phyloP scores from a whole-genome alignment of 2,888 invertebrate genomes.

The Thera britannica region DNA sequence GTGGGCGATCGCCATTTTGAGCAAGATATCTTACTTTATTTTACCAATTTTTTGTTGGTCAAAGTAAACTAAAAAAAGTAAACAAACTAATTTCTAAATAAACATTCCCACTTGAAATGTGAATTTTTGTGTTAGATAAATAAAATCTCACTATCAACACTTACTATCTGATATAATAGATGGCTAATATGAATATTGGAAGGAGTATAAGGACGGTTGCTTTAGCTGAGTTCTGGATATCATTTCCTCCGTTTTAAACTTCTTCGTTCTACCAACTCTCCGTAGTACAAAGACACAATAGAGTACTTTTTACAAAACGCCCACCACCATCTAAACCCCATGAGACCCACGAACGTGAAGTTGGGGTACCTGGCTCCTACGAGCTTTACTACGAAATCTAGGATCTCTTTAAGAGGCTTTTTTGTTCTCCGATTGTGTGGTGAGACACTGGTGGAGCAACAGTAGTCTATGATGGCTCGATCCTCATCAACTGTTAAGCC shows the following conservation, averaged over 20 bases:
- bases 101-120: too few species aligned
- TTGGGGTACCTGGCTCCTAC: constrained; percentile 84
- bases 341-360: constrained; percentile 88
- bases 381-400: constrained; percentile 88
- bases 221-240: constrained; percentile 38
- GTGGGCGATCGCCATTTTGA: too few species aligned
- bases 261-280: constrained; percentile 53
- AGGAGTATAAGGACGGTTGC: too few species aligned
- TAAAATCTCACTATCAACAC: too few species aligned
- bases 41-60: too few species aligned
- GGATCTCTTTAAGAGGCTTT: constrained; percentile 86
- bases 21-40: too few species aligned
- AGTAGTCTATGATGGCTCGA: constrained; percentile 87
- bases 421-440: constrained; percentile 89
- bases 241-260: constrained; percentile 43
- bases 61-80: too few species aligned
- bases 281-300: constrained; percentile 85
- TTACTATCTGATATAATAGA: too few species aligned
- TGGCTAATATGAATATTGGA: too few species aligned
- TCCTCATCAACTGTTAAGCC: constrained; percentile 86
- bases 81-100: too few species aligned
- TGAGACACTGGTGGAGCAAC: constrained; percentile 89
- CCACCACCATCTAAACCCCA: constrained; percentile 93
- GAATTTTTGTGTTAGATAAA: too few species aligned
- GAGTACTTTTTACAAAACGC: constrained; percentile 92